Base-by-base conservation (phyloP, 2,113 vertebrate species). In the Urocitellus parryii region DNA sequence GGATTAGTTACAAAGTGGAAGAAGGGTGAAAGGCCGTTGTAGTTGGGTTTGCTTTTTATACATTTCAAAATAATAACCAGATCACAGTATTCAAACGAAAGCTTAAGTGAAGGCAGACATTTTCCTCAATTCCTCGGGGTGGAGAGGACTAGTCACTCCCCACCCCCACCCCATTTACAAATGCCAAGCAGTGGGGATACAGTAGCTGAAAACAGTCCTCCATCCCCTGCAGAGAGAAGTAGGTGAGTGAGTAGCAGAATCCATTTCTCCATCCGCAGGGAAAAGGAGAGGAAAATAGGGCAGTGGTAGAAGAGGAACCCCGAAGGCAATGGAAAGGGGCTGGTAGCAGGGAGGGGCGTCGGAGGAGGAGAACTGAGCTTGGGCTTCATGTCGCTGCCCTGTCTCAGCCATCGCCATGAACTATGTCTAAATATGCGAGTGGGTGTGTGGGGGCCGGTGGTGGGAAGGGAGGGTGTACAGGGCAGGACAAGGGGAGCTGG, bases 1-100 rank as follows among this genome's bases (percentile, higher is more conserved):
- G 98, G 95, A 94, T 97, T 96, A 92, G 96, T 97, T 97, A 98
- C 93, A 96, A 98, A 95, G 98, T 94, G 98, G 97, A 96, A 79
- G 91, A n/a, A 92, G 91, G 95, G 97, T 97, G 97, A 97, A 98
- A 98, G 97, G 98, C 96, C 97, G 97, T 96, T 98, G 98, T 97
- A 97, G 98, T 95, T 91, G 94, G 91, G 94, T 92, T 97, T 98
- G 94, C 97, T 98, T 96, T 98, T 98, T 97, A 98, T 96, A 97
- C 97, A 95, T 97, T 98, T 98, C 94, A 96, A 99, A 98, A 98
- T 98, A 98, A 98, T 96, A 98, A 98, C 97, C 98, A 98, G 97
- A 97, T 99, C 98, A 98, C 98, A 98, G 98, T 98, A 98, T 98
- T 98, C 97, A 98, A 98, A 97, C 97, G 97, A 98, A 97, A 98